Evolutionary conservation across 2,113 vertebrate genomes (phyloP).

Genomic region (Varanus salvator): DNA sequence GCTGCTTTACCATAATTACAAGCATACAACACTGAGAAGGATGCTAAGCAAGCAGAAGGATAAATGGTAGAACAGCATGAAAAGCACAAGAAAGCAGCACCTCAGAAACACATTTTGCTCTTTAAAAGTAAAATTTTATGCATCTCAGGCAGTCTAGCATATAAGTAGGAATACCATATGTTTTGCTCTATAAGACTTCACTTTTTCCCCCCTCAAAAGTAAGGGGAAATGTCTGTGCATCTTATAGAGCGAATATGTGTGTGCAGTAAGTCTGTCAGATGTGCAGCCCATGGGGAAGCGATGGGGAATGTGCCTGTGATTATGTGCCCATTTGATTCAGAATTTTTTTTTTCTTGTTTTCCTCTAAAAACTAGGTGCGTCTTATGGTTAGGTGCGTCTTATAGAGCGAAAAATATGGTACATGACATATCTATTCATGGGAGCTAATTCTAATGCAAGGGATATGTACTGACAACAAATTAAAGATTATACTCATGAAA

Average conservation of each 20-base stretch:
- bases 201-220: too few relatives aligned
- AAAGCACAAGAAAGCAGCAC: constrained; percentile 49
- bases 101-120: constrained; percentile 64
- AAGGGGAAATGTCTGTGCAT: too few relatives aligned
- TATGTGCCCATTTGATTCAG: too few relatives aligned
- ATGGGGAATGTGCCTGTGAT: too few relatives aligned
- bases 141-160: constrained; percentile 79
- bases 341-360: too few relatives aligned
- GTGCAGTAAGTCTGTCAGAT: too few relatives aligned
- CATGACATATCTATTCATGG: background rate
- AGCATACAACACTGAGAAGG: constrained; percentile 31
- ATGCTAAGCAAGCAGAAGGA: constrained; percentile 46
- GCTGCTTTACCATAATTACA: background rate
- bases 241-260: too few relatives aligned
- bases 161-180: constrained; percentile 43
- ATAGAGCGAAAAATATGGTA: too few relatives aligned
- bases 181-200: too few relatives aligned
- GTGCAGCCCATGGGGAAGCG: too few relatives aligned
- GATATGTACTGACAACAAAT: background rate
- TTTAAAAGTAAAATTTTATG: constrained; percentile 79
- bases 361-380: too few relatives aligned
- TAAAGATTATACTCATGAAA: background rate
- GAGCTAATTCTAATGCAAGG: constrained; percentile 14
- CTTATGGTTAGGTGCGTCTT: too few relatives aligned
- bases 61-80: constrained; percentile 11